Evolutionary conservation across 2,797 vertebrate genomes (phyloP).

Genomic region (Jordanella pulchra): DNA sequence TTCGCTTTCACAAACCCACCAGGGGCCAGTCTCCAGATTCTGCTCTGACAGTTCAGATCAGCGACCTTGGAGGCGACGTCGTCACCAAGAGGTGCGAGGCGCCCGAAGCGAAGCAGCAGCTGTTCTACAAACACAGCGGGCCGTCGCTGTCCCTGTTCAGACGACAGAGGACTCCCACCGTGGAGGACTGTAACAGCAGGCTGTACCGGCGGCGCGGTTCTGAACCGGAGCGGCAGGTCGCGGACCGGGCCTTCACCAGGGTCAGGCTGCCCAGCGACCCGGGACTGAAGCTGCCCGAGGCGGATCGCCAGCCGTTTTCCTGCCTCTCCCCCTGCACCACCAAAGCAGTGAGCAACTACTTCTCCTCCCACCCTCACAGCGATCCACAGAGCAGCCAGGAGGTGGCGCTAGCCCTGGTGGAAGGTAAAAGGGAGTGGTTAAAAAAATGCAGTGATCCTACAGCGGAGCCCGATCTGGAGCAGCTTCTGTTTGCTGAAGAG

Average conservation of each 20-base stretch:
- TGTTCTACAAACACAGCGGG: constrained; percentile 58
- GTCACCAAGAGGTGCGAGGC: constrained; percentile 9
- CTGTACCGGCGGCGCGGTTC: constrained; percentile 58
- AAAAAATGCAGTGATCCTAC: constrained; percentile 77
- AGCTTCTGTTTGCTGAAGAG: constrained; percentile 84
- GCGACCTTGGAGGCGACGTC: background rate
- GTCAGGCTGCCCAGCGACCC: constrained; percentile 58
- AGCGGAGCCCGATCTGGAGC: constrained; percentile 81
- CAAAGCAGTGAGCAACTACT: constrained; percentile 71
- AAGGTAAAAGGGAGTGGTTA: constrained; percentile 74
- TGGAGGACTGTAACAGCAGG: constrained; percentile 17
- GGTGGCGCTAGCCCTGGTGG: constrained; percentile 73
- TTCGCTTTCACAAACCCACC: constrained; percentile 45
- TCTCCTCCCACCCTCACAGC: constrained; percentile 62
- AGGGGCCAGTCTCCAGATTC: constrained; percentile 45
- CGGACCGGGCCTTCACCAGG: constrained; percentile 33
- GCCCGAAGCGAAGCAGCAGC: constrained; percentile 21
- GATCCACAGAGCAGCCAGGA: constrained; percentile 71
- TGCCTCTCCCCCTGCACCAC: constrained; percentile 72
- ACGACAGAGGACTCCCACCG: constrained; percentile 53
- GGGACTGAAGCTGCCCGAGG: constrained; percentile 57
- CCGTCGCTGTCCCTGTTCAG: constrained; percentile 65
- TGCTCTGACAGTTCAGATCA: constrained; percentile 27
- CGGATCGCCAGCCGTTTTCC: constrained; percentile 47
- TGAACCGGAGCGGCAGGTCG: constrained; percentile 50